Evolutionary conservation across 1,140 invertebrate genomes (phyloP).

Genomic region (Drosophila kohkoa): DNA sequence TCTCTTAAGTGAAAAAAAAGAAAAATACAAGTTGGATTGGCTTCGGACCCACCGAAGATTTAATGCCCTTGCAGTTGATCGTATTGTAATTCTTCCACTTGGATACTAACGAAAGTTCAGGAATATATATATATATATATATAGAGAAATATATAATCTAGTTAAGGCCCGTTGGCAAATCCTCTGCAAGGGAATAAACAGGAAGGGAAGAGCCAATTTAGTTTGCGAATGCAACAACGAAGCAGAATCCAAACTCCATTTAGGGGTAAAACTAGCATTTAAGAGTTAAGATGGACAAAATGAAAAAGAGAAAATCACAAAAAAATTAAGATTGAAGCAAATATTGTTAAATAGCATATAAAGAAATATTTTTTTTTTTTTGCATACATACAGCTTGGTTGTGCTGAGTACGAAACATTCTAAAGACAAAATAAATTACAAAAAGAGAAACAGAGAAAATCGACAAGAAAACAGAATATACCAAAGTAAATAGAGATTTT

Average conservation of each 20-base stretch:
- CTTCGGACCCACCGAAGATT: constrained; percentile 3
- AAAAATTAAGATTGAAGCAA: constrained; percentile 8
- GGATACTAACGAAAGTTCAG: constrained; percentile 5
- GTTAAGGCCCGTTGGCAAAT: neutral
- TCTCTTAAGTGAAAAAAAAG: neutral
- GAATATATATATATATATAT: neutral
- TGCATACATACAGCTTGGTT: constrained; percentile 67
- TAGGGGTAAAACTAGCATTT: constrained; percentile 23
- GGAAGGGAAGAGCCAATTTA: constrained; percentile 2
- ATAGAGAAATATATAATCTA: neutral
- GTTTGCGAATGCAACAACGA: constrained; percentile 28
- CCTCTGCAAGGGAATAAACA: neutral
- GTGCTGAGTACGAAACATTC: constrained; percentile 69
- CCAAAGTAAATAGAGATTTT: constrained; percentile 20
- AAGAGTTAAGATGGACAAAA: constrained; percentile 15
- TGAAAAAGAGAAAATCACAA: neutral
- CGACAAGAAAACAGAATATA: constrained; percentile 9
- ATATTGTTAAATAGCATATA: constrained; percentile 36
- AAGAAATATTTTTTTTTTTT: constrained; percentile 20
- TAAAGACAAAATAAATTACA: constrained; percentile 33
- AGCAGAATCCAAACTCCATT: constrained; percentile 4
- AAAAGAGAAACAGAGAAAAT: constrained; percentile 21
- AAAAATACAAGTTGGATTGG: neutral
- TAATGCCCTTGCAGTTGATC: constrained; percentile 6
- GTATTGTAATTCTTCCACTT: neutral